Base-by-base conservation (phyloP, 1,140 invertebrate species). In the Aporrectodea caliginosa region DNA sequence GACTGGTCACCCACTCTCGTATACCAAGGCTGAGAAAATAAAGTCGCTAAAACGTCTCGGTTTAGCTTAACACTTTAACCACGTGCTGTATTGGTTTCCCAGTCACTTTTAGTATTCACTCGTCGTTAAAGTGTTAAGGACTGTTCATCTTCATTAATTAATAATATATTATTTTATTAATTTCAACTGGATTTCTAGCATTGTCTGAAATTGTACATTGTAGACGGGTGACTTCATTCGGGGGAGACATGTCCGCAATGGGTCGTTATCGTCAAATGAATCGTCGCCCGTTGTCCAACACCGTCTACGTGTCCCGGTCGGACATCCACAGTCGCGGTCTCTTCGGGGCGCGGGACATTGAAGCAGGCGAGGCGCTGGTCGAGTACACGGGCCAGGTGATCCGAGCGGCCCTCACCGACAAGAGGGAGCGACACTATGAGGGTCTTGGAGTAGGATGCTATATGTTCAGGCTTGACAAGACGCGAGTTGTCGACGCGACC, bases 331-430 rank as follows among this genome's bases (percentile, higher is more conserved):
- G 94, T 80, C 91, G 94, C 83, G 95, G 95, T 58, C 89, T 97
- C 73, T 97, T 95, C 87, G 95, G 94, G 85, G 91, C 94, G 84
- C 90, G 94, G 84, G 94, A 95, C 84, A 94, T 97, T 84, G 94
- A 95, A 90, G 91, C 93, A 85, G 94, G 94, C 74, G 94, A 96
- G 90, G 95, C 96, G 94, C 94, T 97, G 75, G 96, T 97, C 84
- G 95, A 96, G 88, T 97, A 97, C 88, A 94, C 94, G 35, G 95
- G 95, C 78, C 94, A 96, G 90, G 34, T 79, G 71, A 95, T 97
- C 85, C 91, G 95, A 82, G 93, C 94, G 16, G 92, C 93, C 35
- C 88, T 96, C 69, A 94, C 94, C 12, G 94, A 96, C 86, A 94
- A 94, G 85, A 90, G 94, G 71, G 94, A 96, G 88, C 93, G 93